Base-by-base conservation (phyloP, 1,140 invertebrate genomes). In the Orussus abietinus region DNA sequence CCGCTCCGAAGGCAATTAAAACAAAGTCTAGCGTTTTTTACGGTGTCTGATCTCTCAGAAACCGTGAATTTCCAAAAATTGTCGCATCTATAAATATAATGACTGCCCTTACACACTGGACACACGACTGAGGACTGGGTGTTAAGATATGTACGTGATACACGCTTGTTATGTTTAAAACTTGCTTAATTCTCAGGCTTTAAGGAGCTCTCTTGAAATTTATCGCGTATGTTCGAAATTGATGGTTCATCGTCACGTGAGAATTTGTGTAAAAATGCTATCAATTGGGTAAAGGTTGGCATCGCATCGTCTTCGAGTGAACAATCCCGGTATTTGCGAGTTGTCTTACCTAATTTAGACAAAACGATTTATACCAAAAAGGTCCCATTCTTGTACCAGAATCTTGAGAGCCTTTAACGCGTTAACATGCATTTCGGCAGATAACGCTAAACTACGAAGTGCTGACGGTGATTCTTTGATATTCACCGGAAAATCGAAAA, bases 331-430 rank as follows among this genome's bases (percentile, higher is more conserved):
- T 45, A 42, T 4, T 38, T 28, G 20, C 45, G 35, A 0, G 39
- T 45, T 4, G 5, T 39, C 5, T 31, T 31, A 28, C 52, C 38
- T 13, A 54, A 20, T 29, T 50, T 51, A 14, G 26, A 25, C 10
- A 13, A 26, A 3, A 47, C 19, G 4, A 51, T 11, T 11, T 49
- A 37, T 18, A 61, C 49, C 6, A 61, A 45, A 18, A 60, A 15
- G 4, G 40, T 57, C 51, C 56, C 54, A 63, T 3, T 50, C 22
- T 6, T 47, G 14, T 5, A 49, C 37, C 0, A 52, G 47, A 39
- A 55, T 31, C 3, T 26, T 25, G 19, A 53, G 31, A 10, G 34
- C 20, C 7, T 40, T 19, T 4, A 63, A 19, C 1, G 53, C 49
- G 5, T 45, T 38, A 0, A 52, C 9, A 39, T 59, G 44, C 25